Evolutionary conservation across 2,888 invertebrate species (phyloP).

Genomic region (Caenorhabditis drosophilae): DNA sequence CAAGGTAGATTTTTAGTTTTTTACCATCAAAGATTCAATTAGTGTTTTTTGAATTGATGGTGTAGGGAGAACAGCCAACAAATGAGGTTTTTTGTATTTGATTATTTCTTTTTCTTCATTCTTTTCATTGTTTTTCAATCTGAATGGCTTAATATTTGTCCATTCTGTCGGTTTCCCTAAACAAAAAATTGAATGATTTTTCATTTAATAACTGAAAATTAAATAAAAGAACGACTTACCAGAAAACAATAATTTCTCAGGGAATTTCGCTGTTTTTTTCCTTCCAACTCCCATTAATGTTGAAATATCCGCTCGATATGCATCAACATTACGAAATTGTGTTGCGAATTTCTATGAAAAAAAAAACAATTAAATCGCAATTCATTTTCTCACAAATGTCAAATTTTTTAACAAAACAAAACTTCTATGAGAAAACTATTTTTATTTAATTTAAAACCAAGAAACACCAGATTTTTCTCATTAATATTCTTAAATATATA

Average conservation of each 20-base stretch:
- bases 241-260: constrained; percentile 22
- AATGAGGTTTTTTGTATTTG: constrained; percentile 11
- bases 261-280: constrained; percentile 24
- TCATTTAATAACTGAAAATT: too few species aligned
- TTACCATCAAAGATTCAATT: constrained; percentile 23
- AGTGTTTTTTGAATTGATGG: constrained; percentile 14
- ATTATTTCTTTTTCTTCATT: not conserved
- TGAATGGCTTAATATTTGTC: not conserved
- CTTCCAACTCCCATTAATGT: constrained; percentile 31
- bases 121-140: not conserved
- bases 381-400: too few species aligned
- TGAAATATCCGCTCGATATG: constrained; percentile 38
- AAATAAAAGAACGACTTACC: too few species aligned
- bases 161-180: not conserved
- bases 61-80: constrained; percentile 28
- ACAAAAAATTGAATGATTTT: not conserved
- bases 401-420: not conserved
- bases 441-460: too few species aligned
- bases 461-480: too few species aligned
- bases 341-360: constrained; percentile 30
- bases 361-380: too few species aligned
- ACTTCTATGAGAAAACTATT: too few species aligned
- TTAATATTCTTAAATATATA: too few species aligned
- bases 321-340: constrained; percentile 14
- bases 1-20: not conserved